Base-by-base conservation (phyloP, 2,888 invertebrate species). In the Athrips mouffetella region DNA sequence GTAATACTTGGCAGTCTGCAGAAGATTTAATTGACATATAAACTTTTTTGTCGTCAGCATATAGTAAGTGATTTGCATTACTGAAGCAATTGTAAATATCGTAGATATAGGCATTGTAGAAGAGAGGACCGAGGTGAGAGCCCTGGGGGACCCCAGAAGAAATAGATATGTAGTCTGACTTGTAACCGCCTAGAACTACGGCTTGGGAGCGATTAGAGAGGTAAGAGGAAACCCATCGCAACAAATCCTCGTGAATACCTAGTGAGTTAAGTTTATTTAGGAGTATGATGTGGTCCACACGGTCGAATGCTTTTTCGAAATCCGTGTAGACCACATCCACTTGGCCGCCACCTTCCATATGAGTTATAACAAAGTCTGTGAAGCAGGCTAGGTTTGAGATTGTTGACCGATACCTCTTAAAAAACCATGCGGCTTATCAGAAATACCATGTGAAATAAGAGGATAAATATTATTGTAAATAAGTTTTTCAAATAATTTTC, bases 281-380 rank as follows among this genome's bases (percentile, higher is more conserved):
- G 1, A 42, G 29, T 10, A 42, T 42, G 15, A 10, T 10, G 31
- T 45, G 45, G 18, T 45, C 45, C 3, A 45, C 45, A n/a, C 37
- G 37, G 37, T 37, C 37, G 37, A 37, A 37, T n/a, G 37, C 37
- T 20, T 37, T 47, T 16, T 47, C 47, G 25, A 47, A 47, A 16
- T 47, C 47, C 18, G 47, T 47, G n/a, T 47, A 39, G 39, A 47
- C 21, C 35, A 47, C 47, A 21, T 47, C 47, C 16, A 47, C 47
- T 18, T 46, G 46, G 3, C 47, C 47, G 1, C 48, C 49, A 15
- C 18, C 21, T 8, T 42, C 42, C 31, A 42, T 40, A 10, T 18
- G 21, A 10, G 11, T 35, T 8, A 40, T 7, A 3, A 45, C 27
- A 21, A n/a, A 31, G n/a, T 33, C 23, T 4, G 45, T 18, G 21